A percentile compares a stretch with the other conserved stretches of the same genome.
Evolutionary conservation across 2,888 invertebrate genomes (phyloP).

Genomic region (Leucoma salicis): DNA sequence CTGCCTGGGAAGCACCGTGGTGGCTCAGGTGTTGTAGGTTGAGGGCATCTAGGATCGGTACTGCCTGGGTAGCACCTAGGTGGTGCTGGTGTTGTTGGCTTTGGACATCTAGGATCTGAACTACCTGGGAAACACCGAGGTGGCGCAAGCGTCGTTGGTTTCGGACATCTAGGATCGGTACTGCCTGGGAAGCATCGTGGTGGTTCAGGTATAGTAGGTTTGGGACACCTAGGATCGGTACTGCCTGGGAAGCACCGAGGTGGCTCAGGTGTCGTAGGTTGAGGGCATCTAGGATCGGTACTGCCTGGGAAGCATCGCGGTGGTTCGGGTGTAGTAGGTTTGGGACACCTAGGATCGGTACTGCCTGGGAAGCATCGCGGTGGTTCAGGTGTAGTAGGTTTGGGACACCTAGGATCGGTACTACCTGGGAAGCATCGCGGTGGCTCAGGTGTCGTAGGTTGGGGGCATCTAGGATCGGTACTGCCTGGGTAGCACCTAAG

Average conservation of each 20-base stretch:
- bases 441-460: slow-evolving; percentile 21
- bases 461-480: slow-evolving; percentile 33
- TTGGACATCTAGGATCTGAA: slow-evolving; percentile 44
- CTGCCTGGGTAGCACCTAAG: slow-evolving; percentile 34
- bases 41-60: slow-evolving; percentile 43
- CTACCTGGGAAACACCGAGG: slow-evolving; percentile 36
- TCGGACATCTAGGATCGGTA: slow-evolving; percentile 34
- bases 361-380: slow-evolving; percentile 35
- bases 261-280: slow-evolving; percentile 19
- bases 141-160: slow-evolving; percentile 25
- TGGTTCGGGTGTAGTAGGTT: slow-evolving; percentile 13
- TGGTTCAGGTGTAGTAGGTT: slow-evolving; percentile 26
- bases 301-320: slow-evolving; percentile 27
- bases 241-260: slow-evolving; percentile 25
- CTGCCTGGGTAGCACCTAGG: slow-evolving; percentile 47
- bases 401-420: slow-evolving; percentile 40
- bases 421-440: slow-evolving; percentile 49
- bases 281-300: slow-evolving; percentile 32
- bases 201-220: slow-evolving; percentile 21
- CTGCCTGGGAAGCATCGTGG: slow-evolving; percentile 40
- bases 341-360: slow-evolving; percentile 4
- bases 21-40: slow-evolving; percentile 33
- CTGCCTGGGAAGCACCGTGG: slow-evolving; percentile 46
- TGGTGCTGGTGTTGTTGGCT: slow-evolving; percentile 33
- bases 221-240: slow-evolving; percentile 44